Conservation (phyloP, 2,797 vertebrate genomes). For the Tachyglossus aculeatus region DNA sequence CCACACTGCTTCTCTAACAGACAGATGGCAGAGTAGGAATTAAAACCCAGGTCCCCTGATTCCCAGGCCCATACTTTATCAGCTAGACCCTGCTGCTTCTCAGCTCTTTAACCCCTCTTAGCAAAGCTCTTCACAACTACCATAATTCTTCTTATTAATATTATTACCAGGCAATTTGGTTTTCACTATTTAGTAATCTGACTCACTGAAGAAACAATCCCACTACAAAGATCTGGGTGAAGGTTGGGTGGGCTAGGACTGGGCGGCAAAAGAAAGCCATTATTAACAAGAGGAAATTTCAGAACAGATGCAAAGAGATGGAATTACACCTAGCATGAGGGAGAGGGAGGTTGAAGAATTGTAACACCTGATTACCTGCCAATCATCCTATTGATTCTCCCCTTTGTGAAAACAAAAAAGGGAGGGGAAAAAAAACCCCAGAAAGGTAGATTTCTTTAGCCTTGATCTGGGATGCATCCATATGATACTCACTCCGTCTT, state of each 20-base stretch:
- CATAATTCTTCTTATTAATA: neutral
- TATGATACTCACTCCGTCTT: constrained; percentile 33
- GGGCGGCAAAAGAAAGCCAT: constrained; percentile 38
- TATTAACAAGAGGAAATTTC: constrained; percentile 65
- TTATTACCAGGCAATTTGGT: neutral
- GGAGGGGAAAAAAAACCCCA: constrained; percentile 47
- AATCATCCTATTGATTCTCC: constrained; percentile 61
- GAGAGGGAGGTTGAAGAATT: constrained; percentile 51
- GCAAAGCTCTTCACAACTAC: too few species aligned
- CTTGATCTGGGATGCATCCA: constrained; percentile 54
- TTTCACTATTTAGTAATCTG: constrained; percentile 24
- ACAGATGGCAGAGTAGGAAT: neutral
- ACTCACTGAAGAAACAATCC: constrained; percentile 32
- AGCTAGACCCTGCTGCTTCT: neutral
- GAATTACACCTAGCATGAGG: constrained; percentile 56
- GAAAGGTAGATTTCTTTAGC: constrained; percentile 51
- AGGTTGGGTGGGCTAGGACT: constrained; percentile 14
- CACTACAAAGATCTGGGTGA: constrained; percentile 33
- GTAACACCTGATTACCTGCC: constrained; percentile 41
- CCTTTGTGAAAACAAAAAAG: constrained; percentile 9
- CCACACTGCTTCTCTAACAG: too few species aligned
- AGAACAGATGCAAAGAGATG: constrained; percentile 49
- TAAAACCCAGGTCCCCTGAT: neutral
- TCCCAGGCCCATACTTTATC: neutral
- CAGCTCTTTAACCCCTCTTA: too few species aligned